These are phyloP conservation scores for Polietes domitor DNA, from an alignment of 2,888 invertebrate genomes.

Conservation along the genomic window DNA sequence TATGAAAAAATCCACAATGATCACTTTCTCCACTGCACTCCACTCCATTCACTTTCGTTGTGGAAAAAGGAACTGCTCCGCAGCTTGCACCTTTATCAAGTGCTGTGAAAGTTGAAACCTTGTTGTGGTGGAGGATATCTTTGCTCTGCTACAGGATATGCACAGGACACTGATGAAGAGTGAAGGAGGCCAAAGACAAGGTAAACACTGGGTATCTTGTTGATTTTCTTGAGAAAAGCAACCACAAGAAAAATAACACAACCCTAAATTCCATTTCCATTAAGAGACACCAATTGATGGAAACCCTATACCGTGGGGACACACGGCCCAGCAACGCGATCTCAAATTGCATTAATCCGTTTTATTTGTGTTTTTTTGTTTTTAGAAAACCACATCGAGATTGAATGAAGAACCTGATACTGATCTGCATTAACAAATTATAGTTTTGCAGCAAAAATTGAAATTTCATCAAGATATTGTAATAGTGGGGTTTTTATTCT, in stretches of 20 bases:
- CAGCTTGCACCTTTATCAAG: not conserved
- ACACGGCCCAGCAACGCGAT: constrained; percentile 49
- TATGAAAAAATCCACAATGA: not conserved
- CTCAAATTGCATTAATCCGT: constrained; percentile 60
- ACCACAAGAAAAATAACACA: not conserved
- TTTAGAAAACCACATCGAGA: not conserved
- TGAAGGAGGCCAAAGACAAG: too few species aligned
- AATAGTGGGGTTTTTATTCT: too few species aligned
- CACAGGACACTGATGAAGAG: not conserved
- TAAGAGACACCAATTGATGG: not conserved
- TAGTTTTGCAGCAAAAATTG: too few species aligned
- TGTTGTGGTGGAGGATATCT: not conserved
- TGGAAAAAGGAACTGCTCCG: not conserved
- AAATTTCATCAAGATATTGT: too few species aligned
- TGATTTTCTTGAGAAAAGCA: not conserved
- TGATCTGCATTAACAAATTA: too few species aligned
- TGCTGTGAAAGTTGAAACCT: not conserved
- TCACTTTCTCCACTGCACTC: not conserved
- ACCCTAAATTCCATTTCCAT: not conserved
- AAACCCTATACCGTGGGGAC: constrained; percentile 43
- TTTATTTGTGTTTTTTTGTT: constrained; percentile 8
- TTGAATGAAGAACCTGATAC: too few species aligned
- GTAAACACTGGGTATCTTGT: not conserved
- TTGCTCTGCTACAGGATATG: not conserved
- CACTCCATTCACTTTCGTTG: not conserved